These are phyloP conservation scores for Eira barbara DNA, from an alignment of 2,113 vertebrate species.

Conservation along the genomic window DNA sequence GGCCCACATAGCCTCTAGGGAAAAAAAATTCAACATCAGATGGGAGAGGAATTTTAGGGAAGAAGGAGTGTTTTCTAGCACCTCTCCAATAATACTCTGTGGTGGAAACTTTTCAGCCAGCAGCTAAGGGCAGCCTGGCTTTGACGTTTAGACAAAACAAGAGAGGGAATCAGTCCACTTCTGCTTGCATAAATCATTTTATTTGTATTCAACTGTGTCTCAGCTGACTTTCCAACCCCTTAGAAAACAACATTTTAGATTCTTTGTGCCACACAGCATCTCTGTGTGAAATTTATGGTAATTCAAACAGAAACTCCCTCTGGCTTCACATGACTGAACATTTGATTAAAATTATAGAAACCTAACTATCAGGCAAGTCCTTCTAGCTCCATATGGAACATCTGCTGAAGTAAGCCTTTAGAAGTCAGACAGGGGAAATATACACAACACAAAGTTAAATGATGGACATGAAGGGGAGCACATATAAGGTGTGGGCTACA, in stretches of 20 bases:
- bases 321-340: slow-evolving; percentile 66
- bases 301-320: slow-evolving; percentile 59
- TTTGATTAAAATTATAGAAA: slow-evolving; percentile 73
- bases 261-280: slow-evolving; percentile 30
- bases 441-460: slow-evolving; percentile 38
- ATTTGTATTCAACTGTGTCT: slow-evolving; percentile 10
- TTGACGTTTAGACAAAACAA: not conserved
- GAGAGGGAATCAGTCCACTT: not conserved
- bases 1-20: not conserved
- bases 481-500: not conserved
- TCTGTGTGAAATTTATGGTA: slow-evolving; percentile 61
- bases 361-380: slow-evolving; percentile 1
- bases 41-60: not conserved
- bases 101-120: not conserved
- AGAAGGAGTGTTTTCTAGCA: not conserved
- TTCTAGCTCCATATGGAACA: slow-evolving; percentile 38
- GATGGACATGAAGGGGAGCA: not conserved
- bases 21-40: not conserved
- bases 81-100: not conserved
- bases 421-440: slow-evolving; percentile 45
- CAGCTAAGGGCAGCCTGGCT: not conserved
- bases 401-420: slow-evolving; percentile 53
- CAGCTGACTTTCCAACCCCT: slow-evolving; percentile 52
- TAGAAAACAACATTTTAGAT: slow-evolving; percentile 47
- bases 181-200: not conserved